phyloP scores from a whole-genome alignment of 2,888 invertebrate species.

The Mesochorus sp. region DNA sequence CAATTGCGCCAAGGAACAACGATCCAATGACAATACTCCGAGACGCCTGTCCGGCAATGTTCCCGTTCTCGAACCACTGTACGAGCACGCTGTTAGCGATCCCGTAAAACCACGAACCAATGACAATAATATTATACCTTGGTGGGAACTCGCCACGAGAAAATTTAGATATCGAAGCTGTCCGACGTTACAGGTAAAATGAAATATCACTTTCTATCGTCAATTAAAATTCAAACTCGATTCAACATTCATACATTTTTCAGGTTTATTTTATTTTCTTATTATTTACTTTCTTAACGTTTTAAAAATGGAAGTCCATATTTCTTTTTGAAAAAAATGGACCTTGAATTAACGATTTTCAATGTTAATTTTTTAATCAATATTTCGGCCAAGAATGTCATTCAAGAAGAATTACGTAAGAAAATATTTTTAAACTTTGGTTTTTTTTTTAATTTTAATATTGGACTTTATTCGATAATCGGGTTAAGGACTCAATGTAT shows the following conservation, averaged over 20 bases:
- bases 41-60: constrained; percentile 76
- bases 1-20: constrained; percentile 69
- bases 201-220: neutral
- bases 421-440: too few relatives aligned
- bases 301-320: too few relatives aligned
- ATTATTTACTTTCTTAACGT: too few relatives aligned
- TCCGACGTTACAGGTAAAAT: constrained; percentile 88
- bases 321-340: too few relatives aligned
- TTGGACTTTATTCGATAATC: too few relatives aligned
- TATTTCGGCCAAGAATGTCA: too few relatives aligned
- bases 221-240: neutral
- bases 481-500: too few relatives aligned
- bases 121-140: constrained; percentile 84
- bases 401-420: too few relatives aligned
- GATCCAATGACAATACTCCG: constrained; percentile 66
- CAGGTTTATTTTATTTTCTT: neutral
- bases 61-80: constrained; percentile 80
- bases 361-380: too few relatives aligned
- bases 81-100: constrained; percentile 82
- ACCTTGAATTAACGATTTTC: too few relatives aligned
- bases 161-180: constrained; percentile 92
- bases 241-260: neutral
- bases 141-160: constrained; percentile 94
- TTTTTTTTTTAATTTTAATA: too few relatives aligned
- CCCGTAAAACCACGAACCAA: constrained; percentile 74